Conservation (phyloP, 2,797 vertebrate genomes). For the Paratrypauchen microcephalus region DNA sequence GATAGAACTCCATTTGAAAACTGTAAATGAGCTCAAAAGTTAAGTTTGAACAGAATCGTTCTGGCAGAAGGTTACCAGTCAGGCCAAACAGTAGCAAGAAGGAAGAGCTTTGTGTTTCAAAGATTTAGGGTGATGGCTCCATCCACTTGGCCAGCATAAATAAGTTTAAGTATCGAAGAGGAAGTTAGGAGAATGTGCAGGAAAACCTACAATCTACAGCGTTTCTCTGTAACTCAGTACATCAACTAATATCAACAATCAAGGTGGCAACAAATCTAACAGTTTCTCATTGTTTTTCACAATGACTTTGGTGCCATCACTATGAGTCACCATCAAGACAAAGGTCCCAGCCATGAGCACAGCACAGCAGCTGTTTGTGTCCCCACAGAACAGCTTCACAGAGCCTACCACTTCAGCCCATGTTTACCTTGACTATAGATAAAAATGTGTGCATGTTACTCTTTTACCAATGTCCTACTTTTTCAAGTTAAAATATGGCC, state of each 20-base stretch:
- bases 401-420: conserved; percentile 1
- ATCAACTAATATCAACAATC: not conserved
- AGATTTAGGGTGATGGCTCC: conserved; percentile 65
- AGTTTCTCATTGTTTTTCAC: conserved; percentile 46
- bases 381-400: not conserved
- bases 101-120: conserved; percentile 57
- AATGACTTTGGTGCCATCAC: conserved; percentile 45
- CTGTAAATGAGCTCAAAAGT: conserved; percentile 38
- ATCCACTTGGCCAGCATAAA: conserved; percentile 57
- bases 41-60: conserved; percentile 52
- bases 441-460: conserved; percentile 4
- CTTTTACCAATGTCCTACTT: conserved; percentile 13
- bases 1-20: conserved; percentile 48
- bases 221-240: not conserved
- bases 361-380: conserved; percentile 14
- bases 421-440: conserved; percentile 33
- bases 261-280: conserved; percentile 1
- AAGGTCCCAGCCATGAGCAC: conserved; percentile 32
- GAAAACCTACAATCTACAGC: not conserved
- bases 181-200: conserved; percentile 13
- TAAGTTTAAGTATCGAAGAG: conserved; percentile 45
- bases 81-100: conserved; percentile 70
- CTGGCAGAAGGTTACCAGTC: conserved; percentile 56
- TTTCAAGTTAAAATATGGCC: conserved; percentile 9
- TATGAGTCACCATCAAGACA: conserved; percentile 31